Conservation (phyloP, 2,113 vertebrate genomes). For the Phrynosoma platyrhinos region DNA sequence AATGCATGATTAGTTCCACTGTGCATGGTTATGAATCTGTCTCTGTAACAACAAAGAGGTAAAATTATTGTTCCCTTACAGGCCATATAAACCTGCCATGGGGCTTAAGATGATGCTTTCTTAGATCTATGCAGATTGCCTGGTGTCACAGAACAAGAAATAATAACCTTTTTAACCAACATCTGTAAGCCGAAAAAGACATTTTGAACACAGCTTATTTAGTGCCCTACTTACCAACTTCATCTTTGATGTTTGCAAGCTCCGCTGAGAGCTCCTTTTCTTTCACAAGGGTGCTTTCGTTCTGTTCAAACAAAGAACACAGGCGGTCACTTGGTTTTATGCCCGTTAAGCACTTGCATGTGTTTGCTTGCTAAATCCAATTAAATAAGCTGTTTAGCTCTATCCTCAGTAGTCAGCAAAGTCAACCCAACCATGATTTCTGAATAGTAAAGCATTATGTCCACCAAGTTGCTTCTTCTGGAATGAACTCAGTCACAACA, state of each 20-base stretch:
- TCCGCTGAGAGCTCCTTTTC: constrained; percentile 90
- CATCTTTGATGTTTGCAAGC: constrained; percentile 93
- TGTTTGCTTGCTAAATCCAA: constrained; percentile 63
- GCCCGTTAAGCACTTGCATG: constrained; percentile 58
- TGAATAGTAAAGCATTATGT: not conserved
- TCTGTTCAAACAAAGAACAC: constrained; percentile 83
- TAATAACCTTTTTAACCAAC: constrained; percentile 37
- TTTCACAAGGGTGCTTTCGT: constrained; percentile 88
- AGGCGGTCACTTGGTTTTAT: constrained; percentile 57
- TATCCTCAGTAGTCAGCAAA: not conserved
- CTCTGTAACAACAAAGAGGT: constrained; percentile 4
- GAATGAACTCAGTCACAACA: not conserved
- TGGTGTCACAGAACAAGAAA: constrained; percentile 11
- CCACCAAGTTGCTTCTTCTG: not conserved
- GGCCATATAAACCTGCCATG: constrained; percentile 1
- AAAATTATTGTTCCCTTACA: constrained; percentile 16
- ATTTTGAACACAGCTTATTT: constrained; percentile 33
- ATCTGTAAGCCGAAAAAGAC: constrained; percentile 47
- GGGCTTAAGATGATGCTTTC: constrained; percentile 10
- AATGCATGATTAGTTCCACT: constrained; percentile 2
- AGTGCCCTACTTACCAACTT: constrained; percentile 91
- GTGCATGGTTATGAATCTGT: constrained; percentile 7
- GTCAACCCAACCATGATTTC: not conserved
- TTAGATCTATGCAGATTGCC: not conserved
- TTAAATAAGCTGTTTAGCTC: constrained; percentile 40